phyloP scores from a whole-genome alignment of 2,113 vertebrate species.

The Pituophis catenifer region DNA sequence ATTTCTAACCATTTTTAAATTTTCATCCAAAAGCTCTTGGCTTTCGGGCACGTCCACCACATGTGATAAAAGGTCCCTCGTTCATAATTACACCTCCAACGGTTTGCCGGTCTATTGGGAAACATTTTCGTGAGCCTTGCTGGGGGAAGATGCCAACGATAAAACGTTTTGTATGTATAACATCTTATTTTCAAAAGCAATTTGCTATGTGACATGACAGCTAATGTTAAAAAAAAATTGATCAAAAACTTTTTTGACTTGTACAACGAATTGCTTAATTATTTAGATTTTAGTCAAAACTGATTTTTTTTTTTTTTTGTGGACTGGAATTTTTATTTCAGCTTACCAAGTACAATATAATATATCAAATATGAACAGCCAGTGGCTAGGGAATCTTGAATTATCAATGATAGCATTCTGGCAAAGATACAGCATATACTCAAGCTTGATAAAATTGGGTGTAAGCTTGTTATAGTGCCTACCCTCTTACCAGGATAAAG shows the following conservation, averaged over 20 bases:
- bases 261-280: neutral
- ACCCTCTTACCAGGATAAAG: neutral
- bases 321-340: neutral
- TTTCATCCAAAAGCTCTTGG: no score
- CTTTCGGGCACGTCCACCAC: no score
- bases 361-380: neutral
- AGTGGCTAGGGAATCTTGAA: neutral
- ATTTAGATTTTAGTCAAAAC: neutral
- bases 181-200: neutral
- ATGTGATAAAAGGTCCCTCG: no score
- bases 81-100: no score
- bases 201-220: neutral
- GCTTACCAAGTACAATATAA: neutral
- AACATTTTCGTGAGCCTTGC: no score
- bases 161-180: no score
- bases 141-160: no score
- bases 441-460: neutral
- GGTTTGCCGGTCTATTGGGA: no score
- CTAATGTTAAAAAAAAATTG: neutral
- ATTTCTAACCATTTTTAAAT: no score
- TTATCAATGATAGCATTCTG: neutral
- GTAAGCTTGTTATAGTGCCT: neutral
- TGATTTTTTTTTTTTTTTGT: neutral
- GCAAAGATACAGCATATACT: neutral
- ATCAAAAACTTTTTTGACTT: neutral